Conservation (phyloP, 2,113 vertebrate species). For the Lota lota region DNA sequence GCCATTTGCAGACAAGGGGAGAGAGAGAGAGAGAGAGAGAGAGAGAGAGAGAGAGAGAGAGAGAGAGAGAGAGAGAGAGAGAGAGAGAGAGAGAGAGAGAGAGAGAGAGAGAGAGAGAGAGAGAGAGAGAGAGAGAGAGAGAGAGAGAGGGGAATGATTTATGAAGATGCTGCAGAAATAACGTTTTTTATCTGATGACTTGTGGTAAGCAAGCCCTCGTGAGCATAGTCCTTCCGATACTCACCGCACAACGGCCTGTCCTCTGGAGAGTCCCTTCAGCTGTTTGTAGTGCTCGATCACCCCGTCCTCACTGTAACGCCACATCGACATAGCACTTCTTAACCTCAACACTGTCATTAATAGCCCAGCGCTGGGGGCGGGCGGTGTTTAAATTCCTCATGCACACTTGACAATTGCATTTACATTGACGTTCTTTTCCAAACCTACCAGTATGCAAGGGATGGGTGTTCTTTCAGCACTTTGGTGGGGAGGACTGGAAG, state of each 20-base stretch:
- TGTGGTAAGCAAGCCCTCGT: constrained; percentile 6
- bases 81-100: constrained; percentile 6
- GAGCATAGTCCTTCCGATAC: constrained; percentile 51
- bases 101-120: constrained; percentile 5
- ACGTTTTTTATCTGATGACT: constrained; percentile 19
- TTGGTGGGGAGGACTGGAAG: constrained; percentile 93
- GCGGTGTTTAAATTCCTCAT: too few relatives aligned
- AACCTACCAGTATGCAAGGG: constrained; percentile 91
- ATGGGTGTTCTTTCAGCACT: constrained; percentile 96
- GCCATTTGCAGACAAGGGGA: neutral
- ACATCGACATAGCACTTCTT: constrained; percentile 16
- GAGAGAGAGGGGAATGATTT: constrained; percentile 38
- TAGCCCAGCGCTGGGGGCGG: too few relatives aligned
- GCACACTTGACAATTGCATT: too few relatives aligned
- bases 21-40: neutral
- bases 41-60: constrained; percentile 7
- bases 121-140: constrained; percentile 9
- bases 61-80: constrained; percentile 2
- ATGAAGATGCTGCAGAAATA: constrained; percentile 36
- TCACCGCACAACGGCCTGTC: constrained; percentile 97
- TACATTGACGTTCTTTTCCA: too few relatives aligned
- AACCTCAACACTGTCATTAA: neutral
- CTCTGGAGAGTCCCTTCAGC: constrained; percentile 90
- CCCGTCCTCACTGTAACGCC: constrained; percentile 87
- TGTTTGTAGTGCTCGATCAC: constrained; percentile 96